Evolutionary conservation across 2,888 invertebrate genomes (phyloP).

Genomic region (Drosophila robusta): DNA sequence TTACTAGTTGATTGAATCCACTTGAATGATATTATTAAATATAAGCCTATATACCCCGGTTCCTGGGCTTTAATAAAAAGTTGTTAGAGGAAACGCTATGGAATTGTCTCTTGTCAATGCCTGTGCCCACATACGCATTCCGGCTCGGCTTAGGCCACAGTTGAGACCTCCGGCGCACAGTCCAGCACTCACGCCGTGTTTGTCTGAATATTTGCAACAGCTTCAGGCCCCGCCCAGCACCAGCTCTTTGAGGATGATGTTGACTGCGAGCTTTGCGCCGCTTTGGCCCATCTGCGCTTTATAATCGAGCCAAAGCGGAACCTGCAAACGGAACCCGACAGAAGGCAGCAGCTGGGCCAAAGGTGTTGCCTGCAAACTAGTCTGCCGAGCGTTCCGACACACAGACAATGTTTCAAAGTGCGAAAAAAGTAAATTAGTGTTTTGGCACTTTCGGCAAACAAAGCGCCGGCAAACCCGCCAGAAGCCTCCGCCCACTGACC

Average conservation of each 20-base stretch:
- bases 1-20: too few species aligned
- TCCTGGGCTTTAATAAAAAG: background rate
- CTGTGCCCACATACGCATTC: slow-evolving; percentile 39
- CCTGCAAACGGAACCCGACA: slow-evolving; percentile 28
- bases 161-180: background rate
- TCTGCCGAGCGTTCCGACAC: slow-evolving; percentile 11
- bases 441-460: slow-evolving; percentile 82
- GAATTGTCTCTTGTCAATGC: slow-evolving; percentile 64
- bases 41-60: slow-evolving; percentile 11
- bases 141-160: slow-evolving; percentile 10
- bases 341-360: slow-evolving; percentile 10
- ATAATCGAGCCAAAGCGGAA: slow-evolving; percentile 63
- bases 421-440: slow-evolving; percentile 80
- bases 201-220: slow-evolving; percentile 19
- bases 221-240: background rate
- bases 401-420: slow-evolving; percentile 26
- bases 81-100: slow-evolving; percentile 7
- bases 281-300: slow-evolving; percentile 73
- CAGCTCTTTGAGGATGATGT: slow-evolving; percentile 11
- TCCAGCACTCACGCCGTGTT: slow-evolving; percentile 3
- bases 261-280: slow-evolving; percentile 18
- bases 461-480: slow-evolving; percentile 33
- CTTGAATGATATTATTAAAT: background rate
- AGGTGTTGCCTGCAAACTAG: slow-evolving; percentile 27
- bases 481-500: slow-evolving; percentile 44